A percentile compares a stretch with the other conserved stretches of the same genome.
Conservation (phyloP, 2,113 vertebrate genomes). For the Nothocercus julius region DNA sequence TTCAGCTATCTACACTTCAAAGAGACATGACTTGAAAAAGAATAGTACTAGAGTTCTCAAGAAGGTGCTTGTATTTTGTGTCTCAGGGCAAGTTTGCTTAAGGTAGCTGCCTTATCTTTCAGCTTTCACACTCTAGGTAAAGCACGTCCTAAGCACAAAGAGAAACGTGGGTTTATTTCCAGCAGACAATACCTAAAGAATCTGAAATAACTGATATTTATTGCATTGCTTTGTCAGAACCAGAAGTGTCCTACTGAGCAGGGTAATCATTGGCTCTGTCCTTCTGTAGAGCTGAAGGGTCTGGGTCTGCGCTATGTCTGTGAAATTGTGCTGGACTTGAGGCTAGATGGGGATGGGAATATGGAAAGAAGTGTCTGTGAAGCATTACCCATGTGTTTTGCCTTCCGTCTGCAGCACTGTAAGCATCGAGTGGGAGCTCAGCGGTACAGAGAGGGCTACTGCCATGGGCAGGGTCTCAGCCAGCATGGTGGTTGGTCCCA, state of each 20-base stretch:
- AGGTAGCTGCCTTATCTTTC: conserved; percentile 7
- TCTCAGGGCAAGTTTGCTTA: background rate
- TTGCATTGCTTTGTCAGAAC: background rate
- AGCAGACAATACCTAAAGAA: rapidly evolving
- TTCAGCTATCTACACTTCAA: conserved; percentile 56
- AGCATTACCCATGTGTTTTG: background rate
- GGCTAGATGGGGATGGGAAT: background rate
- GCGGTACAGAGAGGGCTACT: background rate
- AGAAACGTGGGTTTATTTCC: background rate
- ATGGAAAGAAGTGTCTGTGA: background rate
- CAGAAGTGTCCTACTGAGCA: rapidly evolving
- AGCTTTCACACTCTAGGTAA: background rate
- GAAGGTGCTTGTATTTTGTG: conserved; percentile 26
- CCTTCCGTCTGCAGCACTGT: background rate
- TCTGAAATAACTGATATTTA: background rate
- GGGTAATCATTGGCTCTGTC: rapidly evolving
- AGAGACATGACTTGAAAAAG: background rate
- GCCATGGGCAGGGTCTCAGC: rapidly evolving
- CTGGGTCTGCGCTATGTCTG: too few relatives aligned
- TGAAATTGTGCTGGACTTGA: background rate
- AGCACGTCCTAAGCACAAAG: background rate
- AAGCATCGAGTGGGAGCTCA: background rate
- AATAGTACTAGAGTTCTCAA: background rate
- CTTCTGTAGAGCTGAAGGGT: background rate
- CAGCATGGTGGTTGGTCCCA: rapidly evolving